A percentile compares a stretch with the other conserved stretches of the same genome.
These are phyloP conservation scores for Gymnoscopelus braueri DNA, from an alignment of 2,797 vertebrate species.

Conservation along the genomic window DNA sequence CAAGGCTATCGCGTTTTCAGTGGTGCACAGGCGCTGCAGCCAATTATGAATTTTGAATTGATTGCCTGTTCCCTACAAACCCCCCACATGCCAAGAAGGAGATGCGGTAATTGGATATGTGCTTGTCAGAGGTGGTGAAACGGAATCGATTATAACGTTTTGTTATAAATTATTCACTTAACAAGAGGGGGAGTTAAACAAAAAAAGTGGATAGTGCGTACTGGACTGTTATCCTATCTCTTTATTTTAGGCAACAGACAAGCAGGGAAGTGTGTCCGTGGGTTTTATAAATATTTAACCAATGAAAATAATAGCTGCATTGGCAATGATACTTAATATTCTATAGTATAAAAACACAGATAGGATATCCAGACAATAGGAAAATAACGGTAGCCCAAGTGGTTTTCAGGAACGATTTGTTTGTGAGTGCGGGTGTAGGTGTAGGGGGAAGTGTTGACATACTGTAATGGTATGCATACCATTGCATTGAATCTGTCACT, in stretches of 20 bases:
- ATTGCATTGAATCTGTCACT: conserved; percentile 42
- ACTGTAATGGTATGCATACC: neutral
- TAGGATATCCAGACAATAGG: no score
- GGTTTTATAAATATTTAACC: no score
- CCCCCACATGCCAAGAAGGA: conserved; percentile 18
- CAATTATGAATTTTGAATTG: conserved; percentile 44
- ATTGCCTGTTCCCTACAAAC: conserved; percentile 20
- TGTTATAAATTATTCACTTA: conserved; percentile 18
- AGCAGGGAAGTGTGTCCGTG: no score
- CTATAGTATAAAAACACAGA: no score
- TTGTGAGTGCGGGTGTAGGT: neutral
- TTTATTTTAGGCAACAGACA: neutral
- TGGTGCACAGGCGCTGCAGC: conserved; percentile 3
- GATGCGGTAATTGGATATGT: conserved; percentile 32
- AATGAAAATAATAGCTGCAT: no score
- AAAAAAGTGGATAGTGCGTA: neutral
- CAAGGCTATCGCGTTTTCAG: conserved; percentile 41
- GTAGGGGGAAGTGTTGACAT: no score
- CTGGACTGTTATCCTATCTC: neutral
- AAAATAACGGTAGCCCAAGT: no score
- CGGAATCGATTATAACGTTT: conserved; percentile 20
- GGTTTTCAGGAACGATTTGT: no score
- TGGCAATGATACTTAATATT: no score
- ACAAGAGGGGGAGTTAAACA: conserved; percentile 4
- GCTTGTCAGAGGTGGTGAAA: conserved; percentile 10